Conservation (phyloP, 2,113 vertebrate species). For the Limanda limanda region DNA sequence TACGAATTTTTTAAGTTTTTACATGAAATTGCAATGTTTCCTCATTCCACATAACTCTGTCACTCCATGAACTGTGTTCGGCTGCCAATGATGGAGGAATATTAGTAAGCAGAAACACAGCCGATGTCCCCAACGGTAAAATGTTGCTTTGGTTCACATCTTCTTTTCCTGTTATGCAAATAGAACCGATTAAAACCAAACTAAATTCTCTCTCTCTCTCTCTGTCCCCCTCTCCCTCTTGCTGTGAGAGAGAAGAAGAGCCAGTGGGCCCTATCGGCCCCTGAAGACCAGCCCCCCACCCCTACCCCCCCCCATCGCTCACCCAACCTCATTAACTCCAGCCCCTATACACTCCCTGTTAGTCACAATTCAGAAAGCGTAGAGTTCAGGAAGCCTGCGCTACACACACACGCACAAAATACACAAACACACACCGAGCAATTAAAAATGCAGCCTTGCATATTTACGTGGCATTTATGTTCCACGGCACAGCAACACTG, state of each 20-base stretch:
- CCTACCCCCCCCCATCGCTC: constrained; percentile 55
- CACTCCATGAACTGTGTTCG: not conserved
- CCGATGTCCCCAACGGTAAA: not conserved
- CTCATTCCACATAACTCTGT: constrained; percentile 2
- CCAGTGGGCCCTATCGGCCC: constrained; percentile 71
- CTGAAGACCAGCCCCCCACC: constrained; percentile 67
- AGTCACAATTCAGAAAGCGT: constrained; percentile 75
- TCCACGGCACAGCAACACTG: constrained; percentile 3
- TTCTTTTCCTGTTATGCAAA: constrained; percentile 16
- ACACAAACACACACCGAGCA: constrained; percentile 52
- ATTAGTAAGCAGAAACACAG: not conserved
- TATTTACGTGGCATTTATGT: constrained; percentile 52
- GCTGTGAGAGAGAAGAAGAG: constrained; percentile 55
- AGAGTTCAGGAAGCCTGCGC: constrained; percentile 54
- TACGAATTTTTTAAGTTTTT: too few species aligned
- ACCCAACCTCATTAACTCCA: constrained; percentile 72
- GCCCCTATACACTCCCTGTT: constrained; percentile 59
- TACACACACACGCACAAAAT: constrained; percentile 70
- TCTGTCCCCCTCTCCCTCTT: constrained; percentile 20
- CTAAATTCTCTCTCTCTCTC: not conserved
- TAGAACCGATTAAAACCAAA: constrained; percentile 25
- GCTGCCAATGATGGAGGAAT: constrained; percentile 14
- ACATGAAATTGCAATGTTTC: too few species aligned
- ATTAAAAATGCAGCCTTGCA: constrained; percentile 65
- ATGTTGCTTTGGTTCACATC: not conserved